Evolutionary conservation across 2,113 vertebrate species (phyloP).

Genomic region (Dipodomys ordii): DNA sequence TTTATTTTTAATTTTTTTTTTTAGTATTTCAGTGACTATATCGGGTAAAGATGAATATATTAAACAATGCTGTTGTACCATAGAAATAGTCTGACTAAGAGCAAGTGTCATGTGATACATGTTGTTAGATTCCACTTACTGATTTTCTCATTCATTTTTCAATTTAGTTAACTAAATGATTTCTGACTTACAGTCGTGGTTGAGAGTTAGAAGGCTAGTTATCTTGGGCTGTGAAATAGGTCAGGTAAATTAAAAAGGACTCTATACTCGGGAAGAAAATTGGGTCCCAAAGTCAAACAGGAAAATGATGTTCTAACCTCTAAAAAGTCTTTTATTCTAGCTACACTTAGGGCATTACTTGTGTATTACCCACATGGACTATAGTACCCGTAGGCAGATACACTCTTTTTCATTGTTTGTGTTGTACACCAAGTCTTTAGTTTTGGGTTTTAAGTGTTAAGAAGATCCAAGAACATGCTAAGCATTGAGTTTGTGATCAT

Average conservation of each 20-base stretch:
- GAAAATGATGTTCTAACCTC: neutral
- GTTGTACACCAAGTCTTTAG: neutral
- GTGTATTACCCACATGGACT: neutral
- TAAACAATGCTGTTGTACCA: slow-evolving; percentile 27
- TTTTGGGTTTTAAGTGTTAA: neutral
- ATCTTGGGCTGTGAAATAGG: neutral
- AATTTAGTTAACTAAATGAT: slow-evolving; percentile 12
- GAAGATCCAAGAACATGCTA: neutral
- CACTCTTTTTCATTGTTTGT: neutral
- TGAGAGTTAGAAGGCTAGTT: neutral
- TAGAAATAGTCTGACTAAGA: slow-evolving; percentile 12
- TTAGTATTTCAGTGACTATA: neutral
- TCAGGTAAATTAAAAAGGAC: slow-evolving; percentile 26
- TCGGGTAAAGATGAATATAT: slow-evolving; percentile 11
- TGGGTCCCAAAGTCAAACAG: neutral
- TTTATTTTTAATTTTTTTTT: neutral
- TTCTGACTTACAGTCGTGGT: neutral
- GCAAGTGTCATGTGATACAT: neutral
- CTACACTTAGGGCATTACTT: neutral
- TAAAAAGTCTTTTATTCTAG: neutral
- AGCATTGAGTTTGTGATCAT: neutral
- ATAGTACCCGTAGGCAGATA: neutral
- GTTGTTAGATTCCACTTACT: neutral
- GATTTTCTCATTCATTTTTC: slow-evolving; percentile 28
- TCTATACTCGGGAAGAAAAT: neutral